phyloP scores from a whole-genome alignment of 1,140 invertebrate genomes.

The Ceratosolen solmsi region DNA sequence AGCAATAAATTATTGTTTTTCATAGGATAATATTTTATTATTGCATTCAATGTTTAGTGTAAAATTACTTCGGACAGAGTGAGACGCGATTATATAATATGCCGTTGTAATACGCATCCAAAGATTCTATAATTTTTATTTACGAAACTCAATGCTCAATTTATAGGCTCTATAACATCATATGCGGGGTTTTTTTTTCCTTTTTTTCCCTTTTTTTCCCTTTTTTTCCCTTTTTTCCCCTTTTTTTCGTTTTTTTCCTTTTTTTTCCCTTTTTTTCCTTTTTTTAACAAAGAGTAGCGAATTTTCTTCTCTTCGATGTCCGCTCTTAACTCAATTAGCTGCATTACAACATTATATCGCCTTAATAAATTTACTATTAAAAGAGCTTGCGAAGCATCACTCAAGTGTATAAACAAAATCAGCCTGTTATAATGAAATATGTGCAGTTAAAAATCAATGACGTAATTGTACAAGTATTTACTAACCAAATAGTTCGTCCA shows the following conservation, averaged over 20 bases:
- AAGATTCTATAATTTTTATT: not conserved
- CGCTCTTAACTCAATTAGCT: too few species aligned
- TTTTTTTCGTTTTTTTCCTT: too few species aligned
- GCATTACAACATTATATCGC: not conserved
- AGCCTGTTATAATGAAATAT: too few species aligned
- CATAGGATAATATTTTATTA: not conserved
- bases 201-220: too few species aligned
- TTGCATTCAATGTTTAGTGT: not conserved
- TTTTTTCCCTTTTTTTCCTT: too few species aligned
- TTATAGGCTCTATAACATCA: not conserved
- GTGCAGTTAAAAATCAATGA: not conserved
- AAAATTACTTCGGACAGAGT: not conserved
- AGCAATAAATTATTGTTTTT: not conserved
- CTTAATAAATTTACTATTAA: not conserved
- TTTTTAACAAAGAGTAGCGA: too few species aligned
- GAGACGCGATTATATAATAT: not conserved
- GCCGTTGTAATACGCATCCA: not conserved
- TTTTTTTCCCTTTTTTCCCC: too few species aligned
- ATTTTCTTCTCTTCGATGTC: too few species aligned
- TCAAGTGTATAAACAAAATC: too few species aligned
- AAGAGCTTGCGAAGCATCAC: too few species aligned
- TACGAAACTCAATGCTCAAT: not conserved
- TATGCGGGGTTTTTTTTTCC: not conserved
- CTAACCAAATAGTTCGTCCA: constrained; percentile 12
- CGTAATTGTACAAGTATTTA: not conserved